Base-by-base conservation (phyloP, 2,113 vertebrate species). In the Pyrgilauda ruficollis region DNA sequence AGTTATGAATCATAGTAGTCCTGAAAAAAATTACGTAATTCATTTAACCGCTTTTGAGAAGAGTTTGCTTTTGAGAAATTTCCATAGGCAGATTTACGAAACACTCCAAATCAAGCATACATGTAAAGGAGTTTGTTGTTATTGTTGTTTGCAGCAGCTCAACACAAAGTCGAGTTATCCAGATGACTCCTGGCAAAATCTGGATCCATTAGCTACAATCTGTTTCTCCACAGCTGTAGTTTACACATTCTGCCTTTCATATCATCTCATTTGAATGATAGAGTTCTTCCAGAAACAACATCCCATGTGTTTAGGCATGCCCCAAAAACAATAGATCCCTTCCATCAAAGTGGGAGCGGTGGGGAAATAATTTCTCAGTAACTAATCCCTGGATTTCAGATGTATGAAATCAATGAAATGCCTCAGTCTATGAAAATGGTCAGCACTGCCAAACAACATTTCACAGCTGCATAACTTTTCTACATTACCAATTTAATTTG, bases 311-410 rank as follows among this genome's bases (percentile, higher is more conserved):
- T 91, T 91, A 94, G 88, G 63, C 90, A 67, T 91, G 85, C 44
- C 66, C 73, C 43, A 1, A 89, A 88, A 92, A 90, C 96, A 97
- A 96, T 92, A 96, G 90, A 70, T 70, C 52, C 64, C 39, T 95
- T 96, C 83, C 90, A 94, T 95, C 90, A 86, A 92, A 94, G 90
- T 90, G 83, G 47, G 94, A 94, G 88, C 3, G 1, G 61, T 49
- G 56, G 86, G 83, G 93, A 93, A 94, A 93, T 68, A 75, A 92
- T 86, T 96, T 89, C 93, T 92, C 90, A 90, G 80, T 76, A 88
- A 92, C 80, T 94, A 96, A 94, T 92, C 92, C 86, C 89, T 93
- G 90, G 80, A 96, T 96, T 97, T 97, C 88, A 96, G 76, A 92
- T 82, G 86, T 87, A 94, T 87, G 73, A 87, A 95, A 93, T 92